phyloP scores from a whole-genome alignment of 35 echinoderm and acorn worm genomes.

The Lytechinus variegatus region DNA sequence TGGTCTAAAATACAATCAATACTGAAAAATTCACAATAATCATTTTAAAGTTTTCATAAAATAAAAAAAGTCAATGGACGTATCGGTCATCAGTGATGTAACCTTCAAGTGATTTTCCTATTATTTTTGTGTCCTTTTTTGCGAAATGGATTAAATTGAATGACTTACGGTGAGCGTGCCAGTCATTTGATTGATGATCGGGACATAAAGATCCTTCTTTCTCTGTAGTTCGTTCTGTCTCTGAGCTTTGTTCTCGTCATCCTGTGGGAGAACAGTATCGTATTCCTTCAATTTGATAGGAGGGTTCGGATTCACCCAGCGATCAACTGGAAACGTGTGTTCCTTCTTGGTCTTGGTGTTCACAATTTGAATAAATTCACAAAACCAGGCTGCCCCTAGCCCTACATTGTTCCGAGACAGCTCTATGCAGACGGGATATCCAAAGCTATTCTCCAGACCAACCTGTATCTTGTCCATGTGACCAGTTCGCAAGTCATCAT shows the following conservation, averaged over 20 bases:
- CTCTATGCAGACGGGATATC: background rate
- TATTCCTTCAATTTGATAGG: background rate
- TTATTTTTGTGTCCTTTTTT: too few species aligned
- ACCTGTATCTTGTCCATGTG: background rate
- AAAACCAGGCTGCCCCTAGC: background rate
- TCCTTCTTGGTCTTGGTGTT: background rate
- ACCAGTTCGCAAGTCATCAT: slow-evolving; percentile 41
- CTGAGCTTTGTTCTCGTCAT: slow-evolving; percentile 18
- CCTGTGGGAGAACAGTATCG: slow-evolving; percentile 42
- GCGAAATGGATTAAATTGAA: too few species aligned
- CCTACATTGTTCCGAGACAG: slow-evolving; percentile 3
- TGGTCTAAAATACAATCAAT: too few species aligned
- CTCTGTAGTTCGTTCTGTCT: slow-evolving; percentile 1
- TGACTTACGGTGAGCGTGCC: too few species aligned
- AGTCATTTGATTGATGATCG: too few species aligned
- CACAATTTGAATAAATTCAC: slow-evolving; percentile 28
- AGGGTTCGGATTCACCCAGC: background rate
- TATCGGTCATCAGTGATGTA: too few species aligned
- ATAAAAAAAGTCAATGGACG: too few species aligned
- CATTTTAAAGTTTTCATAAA: too few species aligned
- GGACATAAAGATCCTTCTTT: slow-evolving; percentile 4
- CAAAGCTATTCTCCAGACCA: background rate
- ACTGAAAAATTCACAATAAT: too few species aligned
- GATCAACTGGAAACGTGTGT: slow-evolving; percentile 49
- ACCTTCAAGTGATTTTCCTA: too few species aligned